Conservation (phyloP, 2,797 vertebrate species). For the Coracias cyanogaster region DNA sequence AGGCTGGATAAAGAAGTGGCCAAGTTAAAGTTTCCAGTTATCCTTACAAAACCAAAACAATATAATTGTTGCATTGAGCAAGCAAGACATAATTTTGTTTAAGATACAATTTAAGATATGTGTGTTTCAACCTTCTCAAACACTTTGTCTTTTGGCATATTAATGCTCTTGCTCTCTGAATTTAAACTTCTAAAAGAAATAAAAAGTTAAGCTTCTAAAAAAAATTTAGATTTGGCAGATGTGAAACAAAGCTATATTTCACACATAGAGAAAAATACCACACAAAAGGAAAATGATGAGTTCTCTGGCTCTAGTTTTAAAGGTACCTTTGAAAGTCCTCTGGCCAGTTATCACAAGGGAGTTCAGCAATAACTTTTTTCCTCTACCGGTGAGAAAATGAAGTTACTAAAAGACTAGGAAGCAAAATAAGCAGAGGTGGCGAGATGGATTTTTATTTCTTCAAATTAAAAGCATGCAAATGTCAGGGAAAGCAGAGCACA, state of each 20-base stretch:
- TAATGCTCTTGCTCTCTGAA: not conserved
- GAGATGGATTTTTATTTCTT: not conserved
- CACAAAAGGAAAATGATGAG: not conserved
- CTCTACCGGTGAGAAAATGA: not conserved
- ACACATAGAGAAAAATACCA: not conserved
- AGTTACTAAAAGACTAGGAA: not conserved
- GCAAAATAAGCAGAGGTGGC: not conserved
- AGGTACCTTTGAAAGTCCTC: not conserved
- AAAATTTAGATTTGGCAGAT: not conserved
- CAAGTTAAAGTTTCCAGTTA: conserved; percentile 8
- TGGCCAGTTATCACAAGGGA: not conserved
- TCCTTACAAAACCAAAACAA: conserved; percentile 6
- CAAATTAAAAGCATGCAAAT: not conserved
- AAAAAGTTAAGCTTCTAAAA: not conserved
- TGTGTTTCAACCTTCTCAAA: conserved; percentile 3
- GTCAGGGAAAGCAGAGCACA: not conserved
- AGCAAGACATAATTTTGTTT: not conserved
- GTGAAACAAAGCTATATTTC: not conserved
- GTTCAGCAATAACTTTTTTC: not conserved
- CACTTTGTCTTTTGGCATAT: not conserved
- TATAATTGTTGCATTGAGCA: not conserved
- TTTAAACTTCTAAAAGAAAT: not conserved
- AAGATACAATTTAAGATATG: not conserved
- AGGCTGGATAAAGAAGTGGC: not conserved
- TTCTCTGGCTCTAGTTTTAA: not conserved